Percentiles rank a stretch among this genome's conserved stretches.
Evolutionary conservation across 2,797 vertebrate genomes (phyloP).

Genomic region (Enteromius fasciolatus): DNA sequence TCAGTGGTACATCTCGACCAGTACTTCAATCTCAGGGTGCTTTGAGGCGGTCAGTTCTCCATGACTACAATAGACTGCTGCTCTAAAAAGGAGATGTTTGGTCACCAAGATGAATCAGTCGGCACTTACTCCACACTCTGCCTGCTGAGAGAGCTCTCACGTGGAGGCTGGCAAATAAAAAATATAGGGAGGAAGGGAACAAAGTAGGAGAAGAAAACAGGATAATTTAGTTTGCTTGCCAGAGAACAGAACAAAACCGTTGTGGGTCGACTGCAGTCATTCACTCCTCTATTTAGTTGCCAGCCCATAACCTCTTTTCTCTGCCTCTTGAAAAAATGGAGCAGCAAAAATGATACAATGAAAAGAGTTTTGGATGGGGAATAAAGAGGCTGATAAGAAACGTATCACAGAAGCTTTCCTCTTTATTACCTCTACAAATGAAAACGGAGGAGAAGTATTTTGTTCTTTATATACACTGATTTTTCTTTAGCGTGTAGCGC

Average conservation of each 20-base stretch:
- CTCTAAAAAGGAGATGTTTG: slow-evolving; percentile 46
- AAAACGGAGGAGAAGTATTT: slow-evolving; percentile 37
- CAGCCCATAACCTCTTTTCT: slow-evolving; percentile 18
- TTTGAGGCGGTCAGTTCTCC: slow-evolving; percentile 29
- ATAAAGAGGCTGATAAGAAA: slow-evolving; percentile 12
- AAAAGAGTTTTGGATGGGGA: slow-evolving; percentile 3
- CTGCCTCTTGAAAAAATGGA: background rate
- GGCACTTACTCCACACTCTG: slow-evolving; percentile 11
- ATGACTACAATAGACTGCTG: slow-evolving; percentile 36
- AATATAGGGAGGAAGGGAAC: slow-evolving; percentile 7
- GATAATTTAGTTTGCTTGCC: slow-evolving; percentile 35
- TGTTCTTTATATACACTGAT: slow-evolving; percentile 19
- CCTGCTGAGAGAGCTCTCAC: slow-evolving; percentile 29
- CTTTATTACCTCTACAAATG: slow-evolving; percentile 25
- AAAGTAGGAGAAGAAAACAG: slow-evolving; percentile 23
- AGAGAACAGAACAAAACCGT: slow-evolving; percentile 25
- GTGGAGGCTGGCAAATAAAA: slow-evolving; percentile 30
- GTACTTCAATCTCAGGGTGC: slow-evolving; percentile 21
- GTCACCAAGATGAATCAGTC: slow-evolving; percentile 23
- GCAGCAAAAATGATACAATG: slow-evolving; percentile 1
- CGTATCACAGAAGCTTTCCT: background rate
- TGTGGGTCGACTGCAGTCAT: slow-evolving; percentile 9
- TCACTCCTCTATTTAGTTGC: slow-evolving; percentile 1
- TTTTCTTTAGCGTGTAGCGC: slow-evolving; percentile 6
- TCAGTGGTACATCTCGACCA: slow-evolving; percentile 34